These are phyloP conservation scores for Molossus alvarezi DNA, from an alignment of 2,797 vertebrate species.

Conservation along the genomic window DNA sequence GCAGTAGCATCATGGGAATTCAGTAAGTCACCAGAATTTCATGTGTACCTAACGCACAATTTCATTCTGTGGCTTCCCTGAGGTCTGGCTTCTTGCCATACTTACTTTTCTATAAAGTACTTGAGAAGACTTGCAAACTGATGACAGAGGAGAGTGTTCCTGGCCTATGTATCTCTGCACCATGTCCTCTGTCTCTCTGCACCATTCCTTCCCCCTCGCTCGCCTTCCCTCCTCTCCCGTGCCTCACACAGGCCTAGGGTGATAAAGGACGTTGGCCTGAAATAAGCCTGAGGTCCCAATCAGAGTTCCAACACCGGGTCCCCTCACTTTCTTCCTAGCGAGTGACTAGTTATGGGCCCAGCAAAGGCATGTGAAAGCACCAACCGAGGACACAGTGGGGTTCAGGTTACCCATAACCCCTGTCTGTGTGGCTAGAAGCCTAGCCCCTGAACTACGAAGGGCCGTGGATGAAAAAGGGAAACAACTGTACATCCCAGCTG, in stretches of 20 bases:
- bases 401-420: background rate
- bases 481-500: background rate
- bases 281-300: background rate
- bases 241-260: background rate
- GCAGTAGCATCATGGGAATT: background rate
- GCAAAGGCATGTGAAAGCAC: background rate
- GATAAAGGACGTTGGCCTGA: background rate
- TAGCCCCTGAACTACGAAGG: background rate
- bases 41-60: background rate
- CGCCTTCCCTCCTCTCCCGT: background rate
- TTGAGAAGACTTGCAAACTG: conserved; percentile 1
- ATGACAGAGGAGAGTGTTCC: background rate
- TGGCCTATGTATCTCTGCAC: background rate
- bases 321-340: background rate
- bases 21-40: background rate
- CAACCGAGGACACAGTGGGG: background rate
- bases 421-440: background rate
- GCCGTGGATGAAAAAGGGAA: background rate
- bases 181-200: background rate
- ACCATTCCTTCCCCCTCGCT: background rate
- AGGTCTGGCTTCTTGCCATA: background rate
- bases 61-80: background rate
- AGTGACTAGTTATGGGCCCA: background rate
- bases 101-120: conserved; percentile 23
- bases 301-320: background rate